phyloP scores from a whole-genome alignment of 2,113 vertebrate genomes.

The Tachysurus fulvidraco region DNA sequence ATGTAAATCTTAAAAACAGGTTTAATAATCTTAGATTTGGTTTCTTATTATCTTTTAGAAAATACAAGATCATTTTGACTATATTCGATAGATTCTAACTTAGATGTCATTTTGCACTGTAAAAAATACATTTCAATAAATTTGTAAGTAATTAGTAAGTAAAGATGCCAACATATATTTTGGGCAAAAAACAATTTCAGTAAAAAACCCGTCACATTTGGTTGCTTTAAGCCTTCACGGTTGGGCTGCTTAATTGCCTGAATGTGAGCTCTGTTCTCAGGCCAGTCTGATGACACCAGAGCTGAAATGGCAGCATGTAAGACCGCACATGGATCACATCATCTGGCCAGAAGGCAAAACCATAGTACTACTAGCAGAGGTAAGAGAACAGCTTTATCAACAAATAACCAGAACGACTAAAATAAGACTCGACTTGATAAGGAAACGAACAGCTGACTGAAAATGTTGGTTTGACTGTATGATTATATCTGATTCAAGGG shows the following conservation, averaged over 20 bases:
- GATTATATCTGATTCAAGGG: slow-evolving; percentile 71
- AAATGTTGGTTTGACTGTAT: slow-evolving; percentile 14
- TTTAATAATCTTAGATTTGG: too few relatives aligned
- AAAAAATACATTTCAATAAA: neutral
- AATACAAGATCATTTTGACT: too few relatives aligned
- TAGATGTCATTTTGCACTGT: neutral
- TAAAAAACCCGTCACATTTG: neutral
- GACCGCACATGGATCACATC: slow-evolving; percentile 91
- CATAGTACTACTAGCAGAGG: slow-evolving; percentile 90
- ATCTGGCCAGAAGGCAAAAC: slow-evolving; percentile 94
- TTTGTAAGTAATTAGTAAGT: neutral
- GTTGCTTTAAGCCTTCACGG: neutral
- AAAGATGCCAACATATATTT: neutral
- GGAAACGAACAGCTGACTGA: neutral
- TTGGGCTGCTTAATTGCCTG: neutral
- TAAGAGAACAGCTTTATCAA: slow-evolving; percentile 58
- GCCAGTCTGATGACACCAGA: slow-evolving; percentile 83
- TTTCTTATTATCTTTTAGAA: too few relatives aligned
- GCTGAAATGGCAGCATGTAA: slow-evolving; percentile 88
- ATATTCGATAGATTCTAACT: too few relatives aligned
- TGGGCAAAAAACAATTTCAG: neutral
- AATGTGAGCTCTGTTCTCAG: slow-evolving; percentile 66
- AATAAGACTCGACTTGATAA: neutral
- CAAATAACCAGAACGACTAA: neutral
- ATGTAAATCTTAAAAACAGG: too few relatives aligned